Conservation (phyloP, 1,140 invertebrate genomes). For the Mactra quadrangularis region DNA sequence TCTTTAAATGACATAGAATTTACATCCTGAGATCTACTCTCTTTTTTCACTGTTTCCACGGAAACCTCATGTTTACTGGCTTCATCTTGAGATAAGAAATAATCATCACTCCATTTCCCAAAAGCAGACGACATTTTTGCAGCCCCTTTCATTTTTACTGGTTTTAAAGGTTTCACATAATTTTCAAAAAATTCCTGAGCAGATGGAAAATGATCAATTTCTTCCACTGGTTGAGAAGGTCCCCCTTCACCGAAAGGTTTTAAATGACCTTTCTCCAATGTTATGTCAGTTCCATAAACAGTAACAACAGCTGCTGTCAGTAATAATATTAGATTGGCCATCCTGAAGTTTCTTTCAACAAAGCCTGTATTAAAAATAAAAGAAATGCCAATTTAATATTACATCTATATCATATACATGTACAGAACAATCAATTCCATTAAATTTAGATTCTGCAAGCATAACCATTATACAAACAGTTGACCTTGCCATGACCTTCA, state of each 20-base stretch:
- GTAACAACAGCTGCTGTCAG: too few relatives aligned
- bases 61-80: conserved; percentile 65
- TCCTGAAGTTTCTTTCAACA: too few relatives aligned
- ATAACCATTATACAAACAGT: too few relatives aligned
- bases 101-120: conserved; percentile 79
- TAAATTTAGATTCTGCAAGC: too few relatives aligned
- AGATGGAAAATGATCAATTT: conserved; percentile 70
- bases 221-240: conserved; percentile 68
- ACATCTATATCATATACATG: too few relatives aligned
- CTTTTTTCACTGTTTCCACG: conserved; percentile 81
- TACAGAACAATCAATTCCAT: too few relatives aligned
- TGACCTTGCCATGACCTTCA: too few relatives aligned
- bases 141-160: conserved; percentile 77
- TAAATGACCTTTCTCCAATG: conserved; percentile 69
- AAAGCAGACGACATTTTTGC: conserved; percentile 76
- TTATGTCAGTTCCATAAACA: conserved; percentile 39
- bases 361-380: too few relatives aligned
- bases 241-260: conserved; percentile 76
- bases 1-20: conserved; percentile 74
- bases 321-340: too few relatives aligned
- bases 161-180: conserved; percentile 71
- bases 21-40: conserved; percentile 70
- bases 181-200: conserved; percentile 75
- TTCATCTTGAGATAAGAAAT: conserved; percentile 72
- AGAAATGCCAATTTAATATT: too few relatives aligned